These are phyloP conservation scores for Sinodicranocentrus sp. DNA, from an alignment of 2,888 invertebrate genomes.

Conservation along the genomic window DNA sequence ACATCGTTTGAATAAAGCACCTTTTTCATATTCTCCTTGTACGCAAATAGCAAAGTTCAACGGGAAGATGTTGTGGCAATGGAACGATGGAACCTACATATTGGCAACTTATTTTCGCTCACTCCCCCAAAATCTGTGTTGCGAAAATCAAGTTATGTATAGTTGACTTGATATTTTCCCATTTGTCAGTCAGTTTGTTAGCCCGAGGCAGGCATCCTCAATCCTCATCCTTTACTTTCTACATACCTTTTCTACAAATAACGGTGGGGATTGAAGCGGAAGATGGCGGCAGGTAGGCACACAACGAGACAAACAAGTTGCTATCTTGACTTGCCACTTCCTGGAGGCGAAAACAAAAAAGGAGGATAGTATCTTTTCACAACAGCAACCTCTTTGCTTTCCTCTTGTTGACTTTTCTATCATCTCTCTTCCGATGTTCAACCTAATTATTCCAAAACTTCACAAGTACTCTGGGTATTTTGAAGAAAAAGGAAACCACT, in stretches of 20 bases:
- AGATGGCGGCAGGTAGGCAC: no score
- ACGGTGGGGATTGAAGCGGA: no score
- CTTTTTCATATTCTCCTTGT: neutral
- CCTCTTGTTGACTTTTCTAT: neutral
- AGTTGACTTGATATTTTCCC: conserved; percentile 19
- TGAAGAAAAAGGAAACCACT: neutral
- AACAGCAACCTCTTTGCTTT: neutral
- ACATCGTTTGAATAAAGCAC: neutral
- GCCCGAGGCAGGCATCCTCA: neutral
- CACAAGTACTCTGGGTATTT: neutral
- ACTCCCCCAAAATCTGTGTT: no score
- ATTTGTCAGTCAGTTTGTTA: conserved; percentile 25
- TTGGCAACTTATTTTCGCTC: no score
- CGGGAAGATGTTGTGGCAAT: no score
- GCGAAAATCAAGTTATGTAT: neutral
- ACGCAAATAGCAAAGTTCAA: conserved; percentile 32
- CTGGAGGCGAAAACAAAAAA: no score
- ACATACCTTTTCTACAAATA: neutral
- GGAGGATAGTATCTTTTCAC: neutral
- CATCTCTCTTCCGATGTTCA: neutral
- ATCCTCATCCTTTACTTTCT: neutral
- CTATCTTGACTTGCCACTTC: no score
- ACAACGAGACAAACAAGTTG: no score
- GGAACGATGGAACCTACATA: no score
- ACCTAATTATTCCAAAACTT: neutral